phyloP scores from a whole-genome alignment of 1,140 invertebrate genomes.

The Coenobita brevimanus region DNA sequence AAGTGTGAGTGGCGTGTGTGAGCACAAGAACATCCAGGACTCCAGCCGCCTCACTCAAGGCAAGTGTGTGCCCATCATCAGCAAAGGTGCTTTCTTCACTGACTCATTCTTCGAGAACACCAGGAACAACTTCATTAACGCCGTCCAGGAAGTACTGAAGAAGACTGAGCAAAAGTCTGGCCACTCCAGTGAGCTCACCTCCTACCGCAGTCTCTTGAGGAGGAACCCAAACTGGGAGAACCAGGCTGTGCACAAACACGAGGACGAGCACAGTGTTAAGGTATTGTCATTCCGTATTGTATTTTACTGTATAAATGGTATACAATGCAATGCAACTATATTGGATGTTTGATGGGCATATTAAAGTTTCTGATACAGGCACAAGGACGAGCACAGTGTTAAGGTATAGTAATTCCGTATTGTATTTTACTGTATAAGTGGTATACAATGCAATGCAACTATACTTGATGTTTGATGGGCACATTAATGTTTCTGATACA shows the following conservation, averaged over 20 bases:
- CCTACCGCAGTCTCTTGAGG: constrained; percentile 12
- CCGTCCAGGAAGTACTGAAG: constrained; percentile 9
- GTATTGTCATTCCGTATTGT: no score
- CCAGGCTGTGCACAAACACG: constrained; percentile 17
- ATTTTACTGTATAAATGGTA: no score
- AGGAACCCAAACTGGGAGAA: neutral
- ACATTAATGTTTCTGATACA: no score
- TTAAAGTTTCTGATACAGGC: no score
- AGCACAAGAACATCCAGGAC: neutral
- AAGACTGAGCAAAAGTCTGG: neutral
- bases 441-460: no score
- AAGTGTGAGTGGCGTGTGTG: neutral
- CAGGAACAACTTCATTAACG: neutral
- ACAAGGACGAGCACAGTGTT: no score
- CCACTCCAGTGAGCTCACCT: neutral
- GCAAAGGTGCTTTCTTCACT: constrained; percentile 32
- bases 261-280: neutral
- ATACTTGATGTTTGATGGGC: no score
- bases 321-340: no score
- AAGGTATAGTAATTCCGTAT: no score
- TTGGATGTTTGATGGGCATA: no score
- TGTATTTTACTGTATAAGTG: no score
- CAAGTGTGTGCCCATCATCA: constrained; percentile 1
- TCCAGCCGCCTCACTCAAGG: neutral
- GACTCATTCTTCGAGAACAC: constrained; percentile 34